These are phyloP conservation scores for Cephalophus harveyi DNA, from an alignment of 2,113 vertebrate species.

Conservation along the genomic window DNA sequence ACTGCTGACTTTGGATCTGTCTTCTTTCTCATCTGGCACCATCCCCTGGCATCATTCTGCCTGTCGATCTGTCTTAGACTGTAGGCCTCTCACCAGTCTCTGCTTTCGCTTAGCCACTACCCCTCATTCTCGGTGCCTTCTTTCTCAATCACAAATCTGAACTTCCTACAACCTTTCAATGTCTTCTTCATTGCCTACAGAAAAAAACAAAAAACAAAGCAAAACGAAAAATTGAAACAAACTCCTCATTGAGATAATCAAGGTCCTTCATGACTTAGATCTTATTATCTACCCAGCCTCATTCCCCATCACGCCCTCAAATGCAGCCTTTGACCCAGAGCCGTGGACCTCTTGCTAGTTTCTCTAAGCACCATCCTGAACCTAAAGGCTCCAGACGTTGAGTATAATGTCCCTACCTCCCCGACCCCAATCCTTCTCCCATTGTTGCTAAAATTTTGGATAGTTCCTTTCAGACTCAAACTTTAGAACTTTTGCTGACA, in stretches of 20 bases:
- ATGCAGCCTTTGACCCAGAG: background rate
- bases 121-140: background rate
- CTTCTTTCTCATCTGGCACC: background rate
- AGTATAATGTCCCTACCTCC: background rate
- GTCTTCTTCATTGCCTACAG: background rate
- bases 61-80: background rate
- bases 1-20: background rate
- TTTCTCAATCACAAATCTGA: background rate
- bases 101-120: background rate
- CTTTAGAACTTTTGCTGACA: background rate
- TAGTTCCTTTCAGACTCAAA: background rate
- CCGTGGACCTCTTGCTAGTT: background rate
- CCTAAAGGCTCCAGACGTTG: background rate
- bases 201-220: background rate
- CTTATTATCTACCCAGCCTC: background rate
- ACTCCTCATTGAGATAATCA: background rate
- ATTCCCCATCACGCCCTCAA: too few relatives aligned
- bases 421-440: background rate
- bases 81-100: background rate
- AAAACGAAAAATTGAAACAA: background rate
- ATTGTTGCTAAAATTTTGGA: background rate
- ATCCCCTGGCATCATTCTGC: background rate
- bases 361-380: background rate
- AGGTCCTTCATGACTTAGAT: background rate
- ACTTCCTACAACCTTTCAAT: background rate